Conservation (phyloP, 2,797 vertebrate species). For the Karalla daura region DNA sequence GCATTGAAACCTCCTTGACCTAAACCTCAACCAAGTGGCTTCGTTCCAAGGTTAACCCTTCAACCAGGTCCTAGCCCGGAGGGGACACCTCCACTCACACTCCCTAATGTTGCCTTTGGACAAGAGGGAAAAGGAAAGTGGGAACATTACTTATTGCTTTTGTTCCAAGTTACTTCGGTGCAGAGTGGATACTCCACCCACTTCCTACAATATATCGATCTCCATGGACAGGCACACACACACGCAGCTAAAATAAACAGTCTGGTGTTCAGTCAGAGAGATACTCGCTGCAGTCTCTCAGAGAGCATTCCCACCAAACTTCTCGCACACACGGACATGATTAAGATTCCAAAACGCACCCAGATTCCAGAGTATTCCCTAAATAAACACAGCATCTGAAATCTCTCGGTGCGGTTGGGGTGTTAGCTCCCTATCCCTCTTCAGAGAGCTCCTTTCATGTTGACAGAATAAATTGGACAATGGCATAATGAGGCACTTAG, state of each 20-base stretch:
- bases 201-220: constrained; percentile 31
- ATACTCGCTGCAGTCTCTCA: constrained; percentile 11
- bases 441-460: too few relatives aligned
- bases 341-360: constrained; percentile 43
- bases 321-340: constrained; percentile 29
- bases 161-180: constrained; percentile 17
- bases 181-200: constrained; percentile 35
- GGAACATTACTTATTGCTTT: constrained; percentile 7
- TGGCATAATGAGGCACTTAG: not conserved
- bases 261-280: constrained; percentile 28
- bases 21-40: not conserved
- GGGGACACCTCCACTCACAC: too few relatives aligned
- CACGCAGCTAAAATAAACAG: constrained; percentile 38
- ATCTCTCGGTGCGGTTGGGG: not conserved
- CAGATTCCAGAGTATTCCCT: constrained; percentile 42
- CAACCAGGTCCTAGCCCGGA: too few relatives aligned
- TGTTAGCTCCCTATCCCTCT: not conserved
- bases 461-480: not conserved
- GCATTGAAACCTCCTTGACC: not conserved
- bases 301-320: constrained; percentile 12
- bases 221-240: constrained; percentile 24
- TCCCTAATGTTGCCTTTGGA: constrained; percentile 5
- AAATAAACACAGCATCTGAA: constrained; percentile 21
- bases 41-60: not conserved
- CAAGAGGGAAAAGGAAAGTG: not conserved